These are phyloP conservation scores for Glaucidium brasilianum DNA, from an alignment of 2,113 vertebrate species.

Conservation along the genomic window DNA sequence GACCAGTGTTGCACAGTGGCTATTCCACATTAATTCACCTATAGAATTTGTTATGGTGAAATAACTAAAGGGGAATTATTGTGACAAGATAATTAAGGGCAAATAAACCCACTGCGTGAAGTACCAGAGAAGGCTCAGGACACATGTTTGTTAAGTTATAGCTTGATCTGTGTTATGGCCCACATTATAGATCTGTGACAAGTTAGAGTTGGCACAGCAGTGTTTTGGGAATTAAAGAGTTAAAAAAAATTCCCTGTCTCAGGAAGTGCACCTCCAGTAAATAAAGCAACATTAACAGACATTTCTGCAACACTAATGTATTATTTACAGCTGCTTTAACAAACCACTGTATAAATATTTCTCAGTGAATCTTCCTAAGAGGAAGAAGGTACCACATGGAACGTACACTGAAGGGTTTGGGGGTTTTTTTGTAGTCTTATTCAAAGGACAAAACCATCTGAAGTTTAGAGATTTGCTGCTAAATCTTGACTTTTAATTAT, in stretches of 20 bases:
- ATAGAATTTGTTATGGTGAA: not conserved
- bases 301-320: not conserved
- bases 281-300: not conserved
- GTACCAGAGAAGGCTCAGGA: not conserved
- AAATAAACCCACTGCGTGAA: not conserved
- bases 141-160: not conserved
- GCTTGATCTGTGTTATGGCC: not conserved
- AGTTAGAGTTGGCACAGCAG: not conserved
- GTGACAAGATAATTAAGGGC: constrained; percentile 10
- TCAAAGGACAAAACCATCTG: not conserved
- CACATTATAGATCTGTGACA: accelerated
- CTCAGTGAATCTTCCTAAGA: not conserved
- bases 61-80: constrained; percentile 43
- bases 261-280: not conserved
- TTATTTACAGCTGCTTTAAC: constrained; percentile 37
- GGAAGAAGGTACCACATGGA: not conserved
- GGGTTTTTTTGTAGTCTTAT: not conserved
- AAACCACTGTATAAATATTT: not conserved
- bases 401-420: accelerated
- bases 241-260: not conserved
- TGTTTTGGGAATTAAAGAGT: not conserved
- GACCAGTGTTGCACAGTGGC: not conserved
- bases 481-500: not conserved
- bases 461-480: not conserved
- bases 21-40: not conserved